Evolutionary conservation across 2,888 invertebrate species (phyloP).

Genomic region (Tetramorium bicarinatum): DNA sequence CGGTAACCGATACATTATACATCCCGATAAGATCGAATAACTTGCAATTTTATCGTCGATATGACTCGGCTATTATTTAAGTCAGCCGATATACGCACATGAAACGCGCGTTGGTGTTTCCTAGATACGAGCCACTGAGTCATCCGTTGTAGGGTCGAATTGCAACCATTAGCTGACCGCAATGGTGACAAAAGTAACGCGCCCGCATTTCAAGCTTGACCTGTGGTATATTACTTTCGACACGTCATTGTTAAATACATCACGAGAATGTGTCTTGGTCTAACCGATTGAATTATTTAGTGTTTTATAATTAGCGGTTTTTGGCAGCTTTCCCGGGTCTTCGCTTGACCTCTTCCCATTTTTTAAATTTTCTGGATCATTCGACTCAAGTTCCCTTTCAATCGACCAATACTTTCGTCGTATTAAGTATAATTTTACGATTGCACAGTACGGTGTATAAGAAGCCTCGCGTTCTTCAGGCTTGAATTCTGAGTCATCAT

Average conservation of each 20-base stretch:
- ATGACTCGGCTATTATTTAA: conserved; percentile 22
- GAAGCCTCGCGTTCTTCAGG: conserved; percentile 8
- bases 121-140: conserved; percentile 51
- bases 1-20: not conserved
- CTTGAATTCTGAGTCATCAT: conserved; percentile 75
- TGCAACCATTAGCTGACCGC: not conserved
- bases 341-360: not conserved
- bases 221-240: conserved; percentile 26
- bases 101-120: conserved; percentile 7
- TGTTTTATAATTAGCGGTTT: not conserved
- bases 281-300: not conserved
- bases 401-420: not conserved
- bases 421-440: not conserved
- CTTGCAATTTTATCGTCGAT: conserved; percentile 4
- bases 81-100: not conserved
- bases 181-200: conserved; percentile 18
- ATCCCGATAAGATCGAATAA: conserved; percentile 15
- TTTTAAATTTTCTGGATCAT: not conserved
- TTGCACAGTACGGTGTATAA: not conserved
- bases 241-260: conserved; percentile 22
- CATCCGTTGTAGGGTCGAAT: conserved; percentile 15
- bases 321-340: not conserved
- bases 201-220: conserved; percentile 16
- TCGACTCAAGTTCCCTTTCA: too few relatives aligned
- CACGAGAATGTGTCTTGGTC: conserved; percentile 52